phyloP scores from a whole-genome alignment of 2,797 vertebrate genomes.

The Amblyopsis hoosieri region DNA sequence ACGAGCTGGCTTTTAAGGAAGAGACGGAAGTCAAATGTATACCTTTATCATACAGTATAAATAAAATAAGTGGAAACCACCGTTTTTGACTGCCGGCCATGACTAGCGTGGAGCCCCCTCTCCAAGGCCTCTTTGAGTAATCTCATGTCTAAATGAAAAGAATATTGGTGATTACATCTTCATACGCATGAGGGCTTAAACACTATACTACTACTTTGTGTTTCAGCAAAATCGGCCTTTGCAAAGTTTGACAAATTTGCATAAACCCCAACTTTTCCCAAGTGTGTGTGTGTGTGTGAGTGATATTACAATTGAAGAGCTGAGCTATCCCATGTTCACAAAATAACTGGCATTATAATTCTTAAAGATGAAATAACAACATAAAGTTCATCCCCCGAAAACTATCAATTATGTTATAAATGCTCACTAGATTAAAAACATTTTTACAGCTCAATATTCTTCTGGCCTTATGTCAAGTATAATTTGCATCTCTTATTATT shows the following conservation, averaged over 20 bases:
- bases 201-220: constrained; percentile 27
- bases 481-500: constrained; percentile 10
- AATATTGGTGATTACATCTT: constrained; percentile 53
- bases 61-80: neutral
- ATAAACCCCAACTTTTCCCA: constrained; percentile 48
- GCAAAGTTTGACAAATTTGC: constrained; percentile 49
- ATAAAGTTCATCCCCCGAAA: neutral
- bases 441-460: neutral
- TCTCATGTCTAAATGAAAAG: constrained; percentile 42
- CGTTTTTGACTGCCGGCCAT: constrained; percentile 21
- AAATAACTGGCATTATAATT: neutral
- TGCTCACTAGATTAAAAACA: neutral
- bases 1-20: neutral
- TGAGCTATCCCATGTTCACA: neutral
- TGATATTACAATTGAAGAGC: neutral
- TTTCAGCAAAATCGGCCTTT: constrained; percentile 44
- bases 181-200: constrained; percentile 27
- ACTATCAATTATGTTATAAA: constrained; percentile 1
- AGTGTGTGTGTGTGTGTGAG: neutral
- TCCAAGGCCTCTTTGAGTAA: constrained; percentile 21
- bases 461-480: constrained; percentile 7
- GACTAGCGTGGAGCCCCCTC: constrained; percentile 21
- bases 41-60: neutral
- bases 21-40: constrained; percentile 3
- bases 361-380: neutral